phyloP scores from a whole-genome alignment of 2,797 vertebrate genomes.

The Pangasius larnaudii region DNA sequence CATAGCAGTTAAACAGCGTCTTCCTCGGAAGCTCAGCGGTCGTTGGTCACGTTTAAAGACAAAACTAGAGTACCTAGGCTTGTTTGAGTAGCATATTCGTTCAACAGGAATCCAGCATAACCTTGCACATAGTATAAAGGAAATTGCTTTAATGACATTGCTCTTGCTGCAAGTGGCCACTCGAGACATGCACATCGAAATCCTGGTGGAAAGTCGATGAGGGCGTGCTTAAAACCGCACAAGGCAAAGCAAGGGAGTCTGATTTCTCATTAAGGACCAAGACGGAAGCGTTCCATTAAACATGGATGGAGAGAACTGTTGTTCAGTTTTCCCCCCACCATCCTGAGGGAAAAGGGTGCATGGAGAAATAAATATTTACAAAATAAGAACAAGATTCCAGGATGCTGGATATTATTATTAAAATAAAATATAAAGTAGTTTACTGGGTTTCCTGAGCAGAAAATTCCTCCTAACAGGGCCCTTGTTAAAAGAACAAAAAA shows the following conservation, averaged over 20 bases:
- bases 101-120: not conserved
- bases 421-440: constrained; percentile 50
- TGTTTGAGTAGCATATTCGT: not conserved
- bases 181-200: not conserved
- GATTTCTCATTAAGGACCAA: constrained; percentile 1
- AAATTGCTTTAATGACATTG: not conserved
- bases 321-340: not conserved
- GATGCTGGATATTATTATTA: constrained; percentile 37
- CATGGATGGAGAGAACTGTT: constrained; percentile 68
- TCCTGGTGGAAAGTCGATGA: not conserved
- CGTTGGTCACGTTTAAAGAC: not conserved
- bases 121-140: not conserved
- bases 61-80: not conserved
- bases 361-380: constrained; percentile 58
- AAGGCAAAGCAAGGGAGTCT: not conserved
- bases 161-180: not conserved
- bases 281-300: constrained; percentile 41
- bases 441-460: constrained; percentile 75
- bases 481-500: constrained; percentile 49
- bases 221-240: not conserved
- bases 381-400: constrained; percentile 48
- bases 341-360: constrained; percentile 47
- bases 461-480: constrained; percentile 67
- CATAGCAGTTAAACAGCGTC: not conserved
- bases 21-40: not conserved